phyloP scores from a whole-genome alignment of 2,888 invertebrate species.

The Ypsolopha scabrella region DNA sequence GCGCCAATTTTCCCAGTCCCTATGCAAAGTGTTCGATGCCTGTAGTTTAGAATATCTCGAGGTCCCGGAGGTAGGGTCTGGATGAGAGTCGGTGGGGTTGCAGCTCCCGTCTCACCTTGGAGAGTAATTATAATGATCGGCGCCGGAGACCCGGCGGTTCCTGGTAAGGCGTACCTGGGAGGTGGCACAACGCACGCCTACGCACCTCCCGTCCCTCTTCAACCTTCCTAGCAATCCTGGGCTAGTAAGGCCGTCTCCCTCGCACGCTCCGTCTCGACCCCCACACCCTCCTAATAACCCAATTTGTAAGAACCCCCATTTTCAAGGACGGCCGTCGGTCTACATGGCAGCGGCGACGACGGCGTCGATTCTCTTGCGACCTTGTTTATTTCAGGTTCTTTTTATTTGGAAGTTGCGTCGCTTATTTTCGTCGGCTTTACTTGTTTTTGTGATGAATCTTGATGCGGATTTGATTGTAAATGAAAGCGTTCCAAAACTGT shows the following conservation, averaged over 20 bases:
- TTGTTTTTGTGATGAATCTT: constrained; percentile 17
- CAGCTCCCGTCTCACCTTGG: constrained; percentile 62
- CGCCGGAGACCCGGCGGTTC: constrained; percentile 58
- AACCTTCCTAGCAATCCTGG: constrained; percentile 8
- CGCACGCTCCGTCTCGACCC: constrained; percentile 49
- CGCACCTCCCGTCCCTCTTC: constrained; percentile 37
- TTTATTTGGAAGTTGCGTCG: constrained; percentile 66
- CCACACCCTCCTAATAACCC: constrained; percentile 66
- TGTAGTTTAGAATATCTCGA: constrained; percentile 9
- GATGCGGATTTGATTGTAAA: constrained; percentile 25
- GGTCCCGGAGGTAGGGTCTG: constrained; percentile 15
- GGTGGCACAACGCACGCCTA: constrained; percentile 56
- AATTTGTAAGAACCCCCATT: constrained; percentile 71
- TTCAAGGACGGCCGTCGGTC: constrained; percentile 71
- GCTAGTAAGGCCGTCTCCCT: constrained; percentile 26
- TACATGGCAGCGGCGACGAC: constrained; percentile 68
- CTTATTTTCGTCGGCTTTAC: constrained; percentile 47
- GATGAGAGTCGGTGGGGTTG: constrained; percentile 53
- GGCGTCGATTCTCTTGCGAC: constrained; percentile 64
- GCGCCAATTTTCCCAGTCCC: neutral
- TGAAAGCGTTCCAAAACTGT: neutral
- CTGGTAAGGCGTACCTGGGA: constrained; percentile 63
- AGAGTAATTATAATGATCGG: constrained; percentile 71
- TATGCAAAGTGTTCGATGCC: no score
- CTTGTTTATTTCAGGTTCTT: constrained; percentile 70